These are phyloP conservation scores for Thereva nobilitata DNA, from an alignment of 2,888 invertebrate species.

Conservation along the genomic window DNA sequence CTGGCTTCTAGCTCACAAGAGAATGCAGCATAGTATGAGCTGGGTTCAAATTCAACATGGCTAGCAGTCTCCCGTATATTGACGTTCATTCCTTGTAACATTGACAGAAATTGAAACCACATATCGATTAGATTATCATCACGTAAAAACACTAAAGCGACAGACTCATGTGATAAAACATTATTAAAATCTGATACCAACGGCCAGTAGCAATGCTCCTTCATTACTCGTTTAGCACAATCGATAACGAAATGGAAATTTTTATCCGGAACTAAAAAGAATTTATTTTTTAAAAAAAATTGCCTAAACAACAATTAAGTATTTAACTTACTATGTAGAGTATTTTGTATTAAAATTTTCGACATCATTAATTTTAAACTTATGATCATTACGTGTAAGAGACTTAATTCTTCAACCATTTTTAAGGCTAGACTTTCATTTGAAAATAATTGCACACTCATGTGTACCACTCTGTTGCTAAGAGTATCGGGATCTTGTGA, in stretches of 20 bases:
- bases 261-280: constrained; percentile 66
- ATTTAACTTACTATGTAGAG: constrained; percentile 71
- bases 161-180: constrained; percentile 88
- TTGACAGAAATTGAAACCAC: constrained; percentile 94
- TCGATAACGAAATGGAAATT: constrained; percentile 92
- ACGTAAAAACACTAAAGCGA: constrained; percentile 86
- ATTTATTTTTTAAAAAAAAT: constrained; percentile 17
- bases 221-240: constrained; percentile 90
- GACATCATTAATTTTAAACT: constrained; percentile 92
- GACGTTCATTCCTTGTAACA: constrained; percentile 98
- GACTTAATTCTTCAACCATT: constrained; percentile 87
- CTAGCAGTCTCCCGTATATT: constrained; percentile 87
- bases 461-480: constrained; percentile 95
- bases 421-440: constrained; percentile 88
- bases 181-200: constrained; percentile 96
- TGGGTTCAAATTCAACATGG: constrained; percentile 96
- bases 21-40: constrained; percentile 96
- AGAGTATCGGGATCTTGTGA: constrained; percentile 87
- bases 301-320: background rate
- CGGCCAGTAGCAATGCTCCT: constrained; percentile 98
- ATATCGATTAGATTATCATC: constrained; percentile 88
- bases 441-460: constrained; percentile 94
- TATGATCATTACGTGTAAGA: constrained; percentile 91
- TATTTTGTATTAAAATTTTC: constrained; percentile 84
- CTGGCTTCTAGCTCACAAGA: constrained; percentile 96